Percentiles rank a stretch among this genome's conserved stretches.
These are phyloP conservation scores for Synergus umbraculus DNA, from an alignment of 2,888 invertebrate genomes.

Conservation along the genomic window DNA sequence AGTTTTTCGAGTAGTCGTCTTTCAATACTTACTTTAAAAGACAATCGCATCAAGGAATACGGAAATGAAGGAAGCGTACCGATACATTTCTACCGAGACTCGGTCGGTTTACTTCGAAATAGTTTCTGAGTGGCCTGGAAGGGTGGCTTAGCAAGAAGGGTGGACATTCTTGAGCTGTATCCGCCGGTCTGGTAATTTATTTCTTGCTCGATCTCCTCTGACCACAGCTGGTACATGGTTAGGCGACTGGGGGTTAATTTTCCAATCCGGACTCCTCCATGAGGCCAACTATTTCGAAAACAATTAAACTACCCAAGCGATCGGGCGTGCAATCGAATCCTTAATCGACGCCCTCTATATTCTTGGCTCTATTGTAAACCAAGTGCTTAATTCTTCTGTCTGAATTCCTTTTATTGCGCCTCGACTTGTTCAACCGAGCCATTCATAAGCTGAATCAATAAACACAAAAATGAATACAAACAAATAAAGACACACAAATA, in stretches of 20 bases:
- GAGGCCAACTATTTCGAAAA: constrained; percentile 38
- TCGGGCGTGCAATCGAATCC: constrained; percentile 27
- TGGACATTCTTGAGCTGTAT: constrained; percentile 47
- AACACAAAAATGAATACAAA: background rate
- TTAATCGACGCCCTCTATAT: constrained; percentile 21
- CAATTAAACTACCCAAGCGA: constrained; percentile 35
- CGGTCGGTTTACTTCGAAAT: constrained; percentile 29
- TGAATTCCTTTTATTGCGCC: background rate
- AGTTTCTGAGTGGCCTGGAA: constrained; percentile 35
- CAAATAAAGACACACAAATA: background rate
- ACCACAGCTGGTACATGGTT: constrained; percentile 31
- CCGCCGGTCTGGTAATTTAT: constrained; percentile 69
- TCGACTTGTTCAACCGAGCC: background rate
- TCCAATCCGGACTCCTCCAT: constrained; percentile 16
- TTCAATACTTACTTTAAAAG: background rate
- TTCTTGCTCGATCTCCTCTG: constrained; percentile 71
- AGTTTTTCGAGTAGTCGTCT: background rate
- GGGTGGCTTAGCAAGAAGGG: constrained; percentile 41
- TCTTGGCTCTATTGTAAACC: constrained; percentile 18
- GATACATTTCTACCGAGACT: constrained; percentile 38
- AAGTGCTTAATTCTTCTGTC: background rate
- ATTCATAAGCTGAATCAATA: background rate
- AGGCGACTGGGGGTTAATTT: constrained; percentile 32
- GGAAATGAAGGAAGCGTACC: constrained; percentile 25
- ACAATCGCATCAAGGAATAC: background rate